phyloP scores from a whole-genome alignment of 2,113 vertebrate genomes.

The Cheirogaleus medius region DNA sequence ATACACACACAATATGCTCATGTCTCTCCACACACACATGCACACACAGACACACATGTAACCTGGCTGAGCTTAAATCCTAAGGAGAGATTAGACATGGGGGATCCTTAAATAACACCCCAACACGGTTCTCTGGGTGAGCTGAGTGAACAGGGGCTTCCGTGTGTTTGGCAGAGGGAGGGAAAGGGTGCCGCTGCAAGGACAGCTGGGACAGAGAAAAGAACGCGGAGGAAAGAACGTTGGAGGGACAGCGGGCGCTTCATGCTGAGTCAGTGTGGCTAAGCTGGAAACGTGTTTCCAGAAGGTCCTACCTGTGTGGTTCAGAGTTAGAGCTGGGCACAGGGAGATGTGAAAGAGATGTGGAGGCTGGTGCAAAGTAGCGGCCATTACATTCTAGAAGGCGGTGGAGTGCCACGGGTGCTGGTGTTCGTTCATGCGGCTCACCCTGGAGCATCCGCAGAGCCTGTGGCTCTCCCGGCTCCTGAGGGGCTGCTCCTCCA shows the following conservation, averaged over 20 bases:
- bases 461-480: not conserved
- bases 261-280: not conserved
- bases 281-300: not conserved
- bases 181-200: not conserved
- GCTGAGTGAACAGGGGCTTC: not conserved
- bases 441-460: not conserved
- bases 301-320: not conserved
- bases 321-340: not conserved
- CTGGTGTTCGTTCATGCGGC: rapidly evolving
- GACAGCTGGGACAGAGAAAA: not conserved
- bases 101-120: not conserved
- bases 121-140: not conserved
- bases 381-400: not conserved
- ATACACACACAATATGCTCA: not conserved
- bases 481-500: not conserved
- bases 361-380: not conserved
- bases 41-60: not conserved
- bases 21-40: not conserved
- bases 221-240: not conserved
- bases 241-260: not conserved
- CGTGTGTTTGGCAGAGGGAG: not conserved
- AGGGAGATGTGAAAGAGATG: not conserved
- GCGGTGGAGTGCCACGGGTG: rapidly evolving
- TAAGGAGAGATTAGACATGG: not conserved
- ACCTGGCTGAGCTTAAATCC: not conserved